Conservation (phyloP, 2,113 vertebrate genomes). For the Phoenicopterus ruber region DNA sequence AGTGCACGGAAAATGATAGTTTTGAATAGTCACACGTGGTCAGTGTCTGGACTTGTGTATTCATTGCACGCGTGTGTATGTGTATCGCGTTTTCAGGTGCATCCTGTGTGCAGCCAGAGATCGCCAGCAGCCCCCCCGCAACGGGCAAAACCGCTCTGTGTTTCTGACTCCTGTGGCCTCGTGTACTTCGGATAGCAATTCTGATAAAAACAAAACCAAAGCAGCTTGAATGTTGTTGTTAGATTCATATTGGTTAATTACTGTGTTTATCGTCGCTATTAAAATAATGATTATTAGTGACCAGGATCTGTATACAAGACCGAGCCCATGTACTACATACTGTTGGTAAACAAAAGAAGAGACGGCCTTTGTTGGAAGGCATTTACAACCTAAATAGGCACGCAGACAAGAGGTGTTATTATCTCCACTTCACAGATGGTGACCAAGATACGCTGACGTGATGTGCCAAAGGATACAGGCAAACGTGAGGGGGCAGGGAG, state of each 20-base stretch:
- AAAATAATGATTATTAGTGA: neutral
- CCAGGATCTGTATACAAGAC: neutral
- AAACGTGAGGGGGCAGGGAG: neutral
- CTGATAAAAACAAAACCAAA: neutral
- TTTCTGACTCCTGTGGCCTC: neutral
- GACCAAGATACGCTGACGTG: neutral
- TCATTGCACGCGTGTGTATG: neutral
- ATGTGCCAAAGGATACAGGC: neutral
- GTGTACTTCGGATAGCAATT: neutral
- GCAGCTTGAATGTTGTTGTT: neutral
- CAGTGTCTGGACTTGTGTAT: neutral
- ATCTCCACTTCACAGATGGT: constrained; percentile 13
- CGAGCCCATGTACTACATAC: neutral
- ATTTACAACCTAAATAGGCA: neutral
- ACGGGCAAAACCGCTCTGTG: neutral
- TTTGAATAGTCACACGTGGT: neutral
- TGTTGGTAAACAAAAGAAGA: neutral
- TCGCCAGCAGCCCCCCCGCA: neutral
- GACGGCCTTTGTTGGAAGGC: neutral
- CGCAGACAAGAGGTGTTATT: constrained; percentile 3
- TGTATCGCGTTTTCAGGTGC: neutral
- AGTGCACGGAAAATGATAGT: neutral
- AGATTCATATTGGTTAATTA: neutral
- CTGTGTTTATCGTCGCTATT: neutral
- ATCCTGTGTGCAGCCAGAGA: neutral